phyloP scores from a whole-genome alignment of 2,113 vertebrate genomes.

The Microtus oregoni region DNA sequence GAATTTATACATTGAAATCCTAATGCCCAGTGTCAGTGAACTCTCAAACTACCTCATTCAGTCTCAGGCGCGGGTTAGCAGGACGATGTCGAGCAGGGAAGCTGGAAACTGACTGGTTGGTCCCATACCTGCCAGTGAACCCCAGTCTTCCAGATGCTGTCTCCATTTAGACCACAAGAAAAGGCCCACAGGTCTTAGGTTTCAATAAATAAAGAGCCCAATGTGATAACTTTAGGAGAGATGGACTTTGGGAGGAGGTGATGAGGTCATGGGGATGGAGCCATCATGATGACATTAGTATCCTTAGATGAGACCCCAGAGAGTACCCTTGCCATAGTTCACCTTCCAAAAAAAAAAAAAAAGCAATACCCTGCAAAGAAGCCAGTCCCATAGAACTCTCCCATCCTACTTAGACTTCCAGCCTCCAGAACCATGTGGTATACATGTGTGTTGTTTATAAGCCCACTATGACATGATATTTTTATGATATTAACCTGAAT shows the following conservation, averaged over 20 bases:
- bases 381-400: fast-evolving
- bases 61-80: not conserved
- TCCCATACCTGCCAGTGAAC: not conserved
- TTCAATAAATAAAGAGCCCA: not conserved
- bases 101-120: too few species aligned
- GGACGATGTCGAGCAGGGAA: too few species aligned
- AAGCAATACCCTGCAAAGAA: not conserved
- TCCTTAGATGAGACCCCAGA: not conserved
- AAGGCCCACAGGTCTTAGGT: not conserved
- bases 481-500: not conserved
- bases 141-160: not conserved
- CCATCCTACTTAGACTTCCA: not conserved
- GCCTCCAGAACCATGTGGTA: not conserved
- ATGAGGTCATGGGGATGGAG: not conserved
- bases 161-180: not conserved
- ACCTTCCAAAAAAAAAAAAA: not conserved
- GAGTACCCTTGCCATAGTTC: not conserved
- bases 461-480: too few species aligned
- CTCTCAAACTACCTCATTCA: not conserved
- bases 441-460: not conserved
- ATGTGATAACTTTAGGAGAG: not conserved
- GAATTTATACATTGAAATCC: not conserved
- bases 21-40: not conserved
- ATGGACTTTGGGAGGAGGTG: not conserved
- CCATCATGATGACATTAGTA: not conserved